These are phyloP conservation scores for Drosophila punjabiensis DNA, from an alignment of 1,140 invertebrate species.

Conservation along the genomic window DNA sequence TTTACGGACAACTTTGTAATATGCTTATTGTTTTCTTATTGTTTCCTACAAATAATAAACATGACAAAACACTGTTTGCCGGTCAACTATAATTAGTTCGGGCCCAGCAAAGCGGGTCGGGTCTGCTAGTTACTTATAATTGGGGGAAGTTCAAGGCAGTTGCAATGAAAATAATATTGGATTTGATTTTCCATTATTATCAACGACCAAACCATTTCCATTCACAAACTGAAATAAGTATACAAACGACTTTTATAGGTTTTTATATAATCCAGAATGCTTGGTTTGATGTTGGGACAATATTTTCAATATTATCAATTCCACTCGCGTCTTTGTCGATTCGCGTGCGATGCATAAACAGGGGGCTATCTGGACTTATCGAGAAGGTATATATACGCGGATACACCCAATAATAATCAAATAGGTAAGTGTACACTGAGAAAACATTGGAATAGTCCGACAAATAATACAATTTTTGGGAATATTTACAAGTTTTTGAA, in stretches of 20 bases:
- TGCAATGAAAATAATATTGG: background rate
- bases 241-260: background rate
- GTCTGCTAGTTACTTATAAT: no score
- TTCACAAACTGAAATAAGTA: constrained; percentile 3
- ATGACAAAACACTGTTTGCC: no score
- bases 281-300: background rate
- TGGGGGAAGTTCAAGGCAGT: background rate
- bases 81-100: no score
- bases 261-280: background rate
- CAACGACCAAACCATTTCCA: background rate
- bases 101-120: no score
- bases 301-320: constrained; percentile 3
- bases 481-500: background rate
- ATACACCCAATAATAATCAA: constrained; percentile 17
- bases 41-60: no score
- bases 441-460: background rate
- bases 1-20: no score
- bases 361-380: constrained; percentile 2
- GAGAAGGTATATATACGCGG: background rate
- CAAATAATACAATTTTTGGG: background rate
- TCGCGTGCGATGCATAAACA: constrained; percentile 11
- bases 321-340: background rate
- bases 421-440: background rate
- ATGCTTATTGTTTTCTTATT: no score
- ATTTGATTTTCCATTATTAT: background rate